Conservation (phyloP, 1,140 invertebrate species). For the Hyles vespertilio region DNA sequence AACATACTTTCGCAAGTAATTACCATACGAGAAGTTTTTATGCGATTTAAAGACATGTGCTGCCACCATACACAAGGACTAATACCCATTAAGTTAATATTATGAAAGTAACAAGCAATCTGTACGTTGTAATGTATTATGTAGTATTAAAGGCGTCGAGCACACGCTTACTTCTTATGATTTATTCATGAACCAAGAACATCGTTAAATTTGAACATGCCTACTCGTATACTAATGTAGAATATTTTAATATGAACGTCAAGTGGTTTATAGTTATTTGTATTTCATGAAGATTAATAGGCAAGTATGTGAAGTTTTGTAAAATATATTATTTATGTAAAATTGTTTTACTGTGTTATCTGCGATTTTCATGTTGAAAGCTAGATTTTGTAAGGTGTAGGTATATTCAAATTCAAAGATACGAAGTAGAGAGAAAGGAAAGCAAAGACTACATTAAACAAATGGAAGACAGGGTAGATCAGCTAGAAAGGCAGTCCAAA, state of each 20-base stretch:
- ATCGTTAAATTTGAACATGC: slow-evolving; percentile 69
- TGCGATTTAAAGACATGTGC: background rate
- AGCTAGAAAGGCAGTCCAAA: too few relatives aligned
- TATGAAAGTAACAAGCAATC: slow-evolving; percentile 70
- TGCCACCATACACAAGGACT: slow-evolving; percentile 10
- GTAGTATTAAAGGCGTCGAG: slow-evolving; percentile 71
- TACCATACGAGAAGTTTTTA: too few relatives aligned
- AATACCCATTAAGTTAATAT: slow-evolving; percentile 39
- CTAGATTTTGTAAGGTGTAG: too few relatives aligned
- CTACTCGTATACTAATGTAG: slow-evolving; percentile 39
- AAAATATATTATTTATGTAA: too few relatives aligned
- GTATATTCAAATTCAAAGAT: too few relatives aligned
- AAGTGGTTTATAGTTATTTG: slow-evolving; percentile 62
- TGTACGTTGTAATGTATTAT: slow-evolving; percentile 75
- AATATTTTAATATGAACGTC: slow-evolving; percentile 55
- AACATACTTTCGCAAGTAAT: too few relatives aligned
- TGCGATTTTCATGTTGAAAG: too few relatives aligned
- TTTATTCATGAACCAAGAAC: slow-evolving; percentile 69
- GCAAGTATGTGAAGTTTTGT: slow-evolving; percentile 12
- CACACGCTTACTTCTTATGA: slow-evolving; percentile 67
- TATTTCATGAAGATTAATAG: slow-evolving; percentile 57
- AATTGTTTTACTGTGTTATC: too few relatives aligned
- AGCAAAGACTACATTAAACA: too few relatives aligned
- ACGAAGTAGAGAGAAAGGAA: too few relatives aligned
- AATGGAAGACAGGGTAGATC: too few relatives aligned